Conservation (phyloP, 2,113 vertebrate genomes). For the Oncorhynchus nerka region DNA sequence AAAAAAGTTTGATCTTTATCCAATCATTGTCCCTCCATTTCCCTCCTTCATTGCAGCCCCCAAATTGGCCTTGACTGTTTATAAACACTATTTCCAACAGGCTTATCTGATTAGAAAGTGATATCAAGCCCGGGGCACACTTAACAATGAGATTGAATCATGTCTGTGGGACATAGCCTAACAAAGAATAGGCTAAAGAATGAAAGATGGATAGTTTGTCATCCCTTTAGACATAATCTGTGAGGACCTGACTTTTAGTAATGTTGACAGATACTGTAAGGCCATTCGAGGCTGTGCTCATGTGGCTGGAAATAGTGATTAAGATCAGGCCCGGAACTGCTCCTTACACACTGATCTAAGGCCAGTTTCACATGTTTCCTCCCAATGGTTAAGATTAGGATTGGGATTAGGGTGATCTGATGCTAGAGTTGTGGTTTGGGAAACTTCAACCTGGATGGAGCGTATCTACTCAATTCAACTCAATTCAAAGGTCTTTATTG, state of each 20-base stretch:
- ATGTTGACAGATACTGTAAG: background rate
- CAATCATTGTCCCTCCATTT: conserved; percentile 43
- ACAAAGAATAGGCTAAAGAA: no score
- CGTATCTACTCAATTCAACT: no score
- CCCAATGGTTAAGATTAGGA: no score
- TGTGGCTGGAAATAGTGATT: background rate
- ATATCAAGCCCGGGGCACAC: background rate
- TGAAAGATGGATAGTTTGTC: no score
- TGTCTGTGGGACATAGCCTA: no score
- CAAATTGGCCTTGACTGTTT: conserved; percentile 12
- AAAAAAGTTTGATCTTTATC: conserved; percentile 43
- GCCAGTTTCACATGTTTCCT: no score
- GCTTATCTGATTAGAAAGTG: background rate
- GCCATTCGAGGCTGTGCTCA: background rate
- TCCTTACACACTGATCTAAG: no score
- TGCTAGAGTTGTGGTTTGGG: no score
- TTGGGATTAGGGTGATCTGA: no score
- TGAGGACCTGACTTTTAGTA: background rate
- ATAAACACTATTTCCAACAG: background rate
- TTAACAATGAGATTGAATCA: no score
- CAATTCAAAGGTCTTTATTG: no score
- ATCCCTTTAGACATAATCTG: background rate
- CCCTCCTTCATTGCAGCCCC: conserved; percentile 15
- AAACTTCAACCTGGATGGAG: no score
- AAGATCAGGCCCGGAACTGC: background rate